Percentiles rank a stretch among this genome's conserved stretches.
Evolutionary conservation across 2,113 vertebrate genomes (phyloP).

Genomic region (Rhombomys opimus): DNA sequence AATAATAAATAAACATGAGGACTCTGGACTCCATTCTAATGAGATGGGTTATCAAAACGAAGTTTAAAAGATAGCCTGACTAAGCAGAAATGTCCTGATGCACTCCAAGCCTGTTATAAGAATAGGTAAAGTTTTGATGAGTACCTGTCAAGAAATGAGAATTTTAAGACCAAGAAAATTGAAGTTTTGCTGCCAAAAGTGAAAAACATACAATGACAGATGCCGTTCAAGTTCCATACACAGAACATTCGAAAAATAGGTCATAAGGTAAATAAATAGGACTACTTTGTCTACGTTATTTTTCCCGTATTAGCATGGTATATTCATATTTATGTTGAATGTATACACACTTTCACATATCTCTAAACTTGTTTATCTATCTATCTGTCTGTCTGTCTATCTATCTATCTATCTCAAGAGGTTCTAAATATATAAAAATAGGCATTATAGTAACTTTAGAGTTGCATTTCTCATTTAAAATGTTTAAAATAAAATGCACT

Average conservation of each 20-base stretch:
- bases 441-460: neutral
- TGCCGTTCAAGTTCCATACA: conserved; percentile 48
- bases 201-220: conserved; percentile 51
- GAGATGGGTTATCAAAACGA: conserved; percentile 65
- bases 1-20: conserved; percentile 75
- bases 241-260: conserved; percentile 39
- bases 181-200: conserved; percentile 45
- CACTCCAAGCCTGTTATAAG: neutral
- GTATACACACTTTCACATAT: neutral
- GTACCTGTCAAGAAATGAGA: conserved; percentile 62
- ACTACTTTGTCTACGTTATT: neutral
- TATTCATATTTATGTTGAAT: neutral
- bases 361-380: neutral
- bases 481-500: neutral
- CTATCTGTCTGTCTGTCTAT: neutral
- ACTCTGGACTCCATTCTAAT: conserved; percentile 59
- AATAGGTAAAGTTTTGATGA: neutral
- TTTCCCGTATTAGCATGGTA: neutral
- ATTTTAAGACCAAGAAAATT: conserved; percentile 56
- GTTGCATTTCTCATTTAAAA: neutral
- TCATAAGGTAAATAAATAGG: neutral
- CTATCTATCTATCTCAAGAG: neutral
- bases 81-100: conserved; percentile 55
- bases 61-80: conserved; percentile 55
- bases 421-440: neutral